A percentile compares a stretch with the other conserved stretches of the same genome.
phyloP scores from a whole-genome alignment of 2,888 invertebrate species.

The Xylota segnis region DNA sequence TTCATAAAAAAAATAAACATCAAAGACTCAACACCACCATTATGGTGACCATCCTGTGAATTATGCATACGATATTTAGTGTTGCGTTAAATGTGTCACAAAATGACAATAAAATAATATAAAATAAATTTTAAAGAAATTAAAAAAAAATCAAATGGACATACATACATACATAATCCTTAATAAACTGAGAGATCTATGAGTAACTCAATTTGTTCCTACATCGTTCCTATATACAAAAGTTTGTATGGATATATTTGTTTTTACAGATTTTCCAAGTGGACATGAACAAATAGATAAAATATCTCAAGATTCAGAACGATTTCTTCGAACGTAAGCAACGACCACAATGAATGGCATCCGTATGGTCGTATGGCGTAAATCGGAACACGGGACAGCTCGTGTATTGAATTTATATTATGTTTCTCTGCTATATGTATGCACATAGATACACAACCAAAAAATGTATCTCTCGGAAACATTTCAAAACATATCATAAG shows the following conservation, averaged over 20 bases:
- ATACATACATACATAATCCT: no score
- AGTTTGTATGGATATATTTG: not conserved
- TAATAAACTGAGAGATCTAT: constrained; percentile 36
- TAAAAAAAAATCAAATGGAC: constrained; percentile 10
- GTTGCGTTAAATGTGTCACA: constrained; percentile 53
- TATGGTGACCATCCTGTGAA: constrained; percentile 41
- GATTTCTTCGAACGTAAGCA: constrained; percentile 29
- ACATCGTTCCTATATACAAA: not conserved
- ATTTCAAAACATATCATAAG: constrained; percentile 52
- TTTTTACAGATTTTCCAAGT: constrained; percentile 2
- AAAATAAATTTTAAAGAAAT: constrained; percentile 42
- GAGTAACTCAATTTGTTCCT: constrained; percentile 36
- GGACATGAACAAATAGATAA: constrained; percentile 1
- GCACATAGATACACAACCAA: constrained; percentile 34
- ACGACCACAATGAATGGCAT: constrained; percentile 41
- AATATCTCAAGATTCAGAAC: constrained; percentile 1
- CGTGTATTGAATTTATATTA: constrained; percentile 49
- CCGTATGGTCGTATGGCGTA: constrained; percentile 43
- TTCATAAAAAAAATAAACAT: constrained; percentile 49
- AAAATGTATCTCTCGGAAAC: constrained; percentile 28
- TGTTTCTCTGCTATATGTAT: constrained; percentile 6
- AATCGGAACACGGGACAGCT: constrained; percentile 50
- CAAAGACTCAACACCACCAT: constrained; percentile 50
- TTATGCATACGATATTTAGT: constrained; percentile 57
- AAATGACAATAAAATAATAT: constrained; percentile 26